Evolutionary conservation across 2,888 invertebrate species (phyloP).

Genomic region (Sepioteuthis lessoniana): DNA sequence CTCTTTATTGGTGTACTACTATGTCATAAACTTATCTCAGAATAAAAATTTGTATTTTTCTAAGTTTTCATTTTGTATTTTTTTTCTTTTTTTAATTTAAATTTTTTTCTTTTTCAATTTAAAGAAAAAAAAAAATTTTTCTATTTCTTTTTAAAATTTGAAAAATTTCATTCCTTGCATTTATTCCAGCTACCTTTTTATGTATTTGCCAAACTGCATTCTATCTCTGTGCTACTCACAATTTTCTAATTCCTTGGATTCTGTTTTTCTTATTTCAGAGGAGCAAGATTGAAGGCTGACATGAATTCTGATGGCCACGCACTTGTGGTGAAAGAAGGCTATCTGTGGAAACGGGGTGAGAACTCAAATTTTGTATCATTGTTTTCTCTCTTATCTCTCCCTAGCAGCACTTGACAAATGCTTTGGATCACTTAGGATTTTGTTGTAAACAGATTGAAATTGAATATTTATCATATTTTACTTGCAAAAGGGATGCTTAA

Average conservation of each 20-base stretch:
- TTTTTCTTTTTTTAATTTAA: too few species aligned
- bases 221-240: too few species aligned
- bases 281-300: constrained; percentile 46
- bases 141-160: too few species aligned
- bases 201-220: background rate
- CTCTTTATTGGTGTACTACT: too few species aligned
- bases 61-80: too few species aligned
- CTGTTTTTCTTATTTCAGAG: background rate
- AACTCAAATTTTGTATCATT: background rate
- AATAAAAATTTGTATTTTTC: too few species aligned
- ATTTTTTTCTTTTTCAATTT: too few species aligned
- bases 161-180: background rate
- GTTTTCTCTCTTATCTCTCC: background rate
- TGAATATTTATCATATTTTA: too few species aligned
- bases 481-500: too few species aligned
- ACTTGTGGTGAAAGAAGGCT: constrained; percentile 90
- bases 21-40: too few species aligned
- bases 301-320: constrained; percentile 57
- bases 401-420: background rate
- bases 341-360: constrained; percentile 90
- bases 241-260: background rate
- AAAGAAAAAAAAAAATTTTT: too few species aligned
- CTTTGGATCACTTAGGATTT: background rate
- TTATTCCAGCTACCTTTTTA: background rate
- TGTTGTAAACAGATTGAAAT: background rate